Evolutionary conservation across 2,113 vertebrate species (phyloP).

Genomic region (Micronisus gabar): DNA sequence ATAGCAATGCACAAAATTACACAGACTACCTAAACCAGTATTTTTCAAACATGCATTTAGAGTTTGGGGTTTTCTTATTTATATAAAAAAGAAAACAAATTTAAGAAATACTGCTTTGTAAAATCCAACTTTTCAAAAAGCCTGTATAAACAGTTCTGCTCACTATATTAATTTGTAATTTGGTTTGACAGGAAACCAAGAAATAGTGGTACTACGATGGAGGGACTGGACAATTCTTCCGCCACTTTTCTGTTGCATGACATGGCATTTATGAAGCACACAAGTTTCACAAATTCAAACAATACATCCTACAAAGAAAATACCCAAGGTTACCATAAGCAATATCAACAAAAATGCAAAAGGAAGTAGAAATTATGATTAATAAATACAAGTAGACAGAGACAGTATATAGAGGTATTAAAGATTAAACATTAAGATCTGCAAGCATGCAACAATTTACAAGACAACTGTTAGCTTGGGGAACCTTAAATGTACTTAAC

Average conservation of each 20-base stretch:
- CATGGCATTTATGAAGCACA: not conserved
- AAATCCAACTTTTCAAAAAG: not conserved
- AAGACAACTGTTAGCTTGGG: conserved; percentile 14
- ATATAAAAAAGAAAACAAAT: not conserved
- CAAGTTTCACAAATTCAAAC: not conserved
- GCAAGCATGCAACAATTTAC: not conserved
- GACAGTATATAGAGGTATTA: not conserved
- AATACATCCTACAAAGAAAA: not conserved
- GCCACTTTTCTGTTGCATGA: not conserved
- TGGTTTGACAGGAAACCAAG: not conserved
- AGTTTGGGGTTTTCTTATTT: not conserved
- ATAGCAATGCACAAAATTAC: not conserved
- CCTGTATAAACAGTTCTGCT: not conserved
- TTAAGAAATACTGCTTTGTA: not conserved
- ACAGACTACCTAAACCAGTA: not conserved
- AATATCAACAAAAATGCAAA: not conserved
- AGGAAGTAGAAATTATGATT: not conserved
- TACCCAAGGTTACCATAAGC: not conserved
- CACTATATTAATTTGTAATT: not conserved
- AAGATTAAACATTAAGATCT: not conserved
- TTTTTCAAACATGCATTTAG: not conserved
- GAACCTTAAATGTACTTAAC: conserved; percentile 16
- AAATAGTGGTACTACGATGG: rapidly evolving
- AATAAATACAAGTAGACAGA: not conserved
- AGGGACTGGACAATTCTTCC: not conserved